Evolutionary conservation across 1,140 invertebrate genomes (phyloP), one percentile per base, ranked within the genome.

Genomic region (Drosophila parvula): DNA sequence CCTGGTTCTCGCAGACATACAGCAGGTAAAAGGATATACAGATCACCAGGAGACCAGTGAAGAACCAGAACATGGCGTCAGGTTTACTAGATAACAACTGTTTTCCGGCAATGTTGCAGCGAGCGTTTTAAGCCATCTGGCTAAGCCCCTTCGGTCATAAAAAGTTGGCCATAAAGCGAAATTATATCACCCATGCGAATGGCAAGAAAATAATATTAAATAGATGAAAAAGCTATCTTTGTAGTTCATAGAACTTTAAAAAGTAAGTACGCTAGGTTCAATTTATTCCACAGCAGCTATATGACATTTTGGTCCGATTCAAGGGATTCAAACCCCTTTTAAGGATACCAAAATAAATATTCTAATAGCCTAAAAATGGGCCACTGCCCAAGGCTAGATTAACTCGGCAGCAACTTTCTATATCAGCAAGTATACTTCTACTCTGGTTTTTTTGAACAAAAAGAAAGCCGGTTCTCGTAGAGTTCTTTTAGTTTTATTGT

Each of bases 101-200:
- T 27, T 12, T 55, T 40, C 38, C 34, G 18, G 16, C 40, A 34
- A 18, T 18, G 40, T 14, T 14, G 34, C 57, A 59, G 40, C 48
- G 14, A 61, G 38, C 45, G 53, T 69, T 85, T 78, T 84, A 84
- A 80, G 53, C 38, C 16, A 5, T 32, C n/a, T 32, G 22, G 22
- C 22, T 22, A 22, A 1, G 22, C 22, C 56, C 36, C 57, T 28
- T 38, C 22, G 56, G 57, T 43, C 71, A 59, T 22, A 51, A 59
- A 47, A 55, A 34, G 22, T 22, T 22, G 30, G 10, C 10, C 45
- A 63, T 57, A 36, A 56, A 45, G 10, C 32, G 14, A 10, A 62
- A 5, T 8, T 57, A 57, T 40, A 60, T 12, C 14, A 30, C 9
- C 27, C 2, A 28, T 1, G 0, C 32, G 4, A 51, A 34, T 51